Percentiles rank a stretch among this genome's conserved stretches.
Evolutionary conservation across 2,888 invertebrate species (phyloP).

Genomic region (Agriopis aurantiaria): DNA sequence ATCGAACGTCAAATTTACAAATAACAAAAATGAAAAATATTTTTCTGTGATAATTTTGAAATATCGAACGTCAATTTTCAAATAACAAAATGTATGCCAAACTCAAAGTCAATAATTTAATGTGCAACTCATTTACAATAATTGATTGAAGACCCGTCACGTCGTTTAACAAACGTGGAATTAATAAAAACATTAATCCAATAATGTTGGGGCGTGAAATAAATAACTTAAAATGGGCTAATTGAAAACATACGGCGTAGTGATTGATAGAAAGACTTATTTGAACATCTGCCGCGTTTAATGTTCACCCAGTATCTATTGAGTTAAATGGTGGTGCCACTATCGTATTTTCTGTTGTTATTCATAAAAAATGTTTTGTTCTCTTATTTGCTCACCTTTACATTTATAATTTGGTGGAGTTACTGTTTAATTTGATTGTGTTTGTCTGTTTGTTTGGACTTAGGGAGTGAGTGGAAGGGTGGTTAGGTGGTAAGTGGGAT

Average conservation of each 20-base stretch:
- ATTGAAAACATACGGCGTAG: slow-evolving; percentile 61
- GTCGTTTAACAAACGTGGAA: slow-evolving; percentile 10
- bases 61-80: no score
- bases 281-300: slow-evolving; percentile 72
- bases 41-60: no score
- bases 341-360: background rate
- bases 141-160: background rate
- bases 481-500: slow-evolving; percentile 42
- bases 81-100: background rate
- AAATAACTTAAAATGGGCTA: slow-evolving; percentile 50
- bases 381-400: background rate
- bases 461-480: slow-evolving; percentile 41
- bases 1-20: no score
- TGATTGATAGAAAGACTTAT: slow-evolving; percentile 68
- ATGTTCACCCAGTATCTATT: background rate
- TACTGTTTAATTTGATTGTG: slow-evolving; percentile 58
- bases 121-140: slow-evolving; percentile 16
- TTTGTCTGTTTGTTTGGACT: slow-evolving; percentile 53
- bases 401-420: slow-evolving; percentile 14
- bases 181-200: slow-evolving; percentile 16
- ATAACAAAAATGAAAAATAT: no score
- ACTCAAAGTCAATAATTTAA: slow-evolving; percentile 5
- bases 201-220: slow-evolving; percentile 35
- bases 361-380: background rate
- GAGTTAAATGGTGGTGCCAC: background rate